Evolutionary conservation across 2,113 vertebrate species (phyloP).

Genomic region (Oreochromis niloticus): DNA sequence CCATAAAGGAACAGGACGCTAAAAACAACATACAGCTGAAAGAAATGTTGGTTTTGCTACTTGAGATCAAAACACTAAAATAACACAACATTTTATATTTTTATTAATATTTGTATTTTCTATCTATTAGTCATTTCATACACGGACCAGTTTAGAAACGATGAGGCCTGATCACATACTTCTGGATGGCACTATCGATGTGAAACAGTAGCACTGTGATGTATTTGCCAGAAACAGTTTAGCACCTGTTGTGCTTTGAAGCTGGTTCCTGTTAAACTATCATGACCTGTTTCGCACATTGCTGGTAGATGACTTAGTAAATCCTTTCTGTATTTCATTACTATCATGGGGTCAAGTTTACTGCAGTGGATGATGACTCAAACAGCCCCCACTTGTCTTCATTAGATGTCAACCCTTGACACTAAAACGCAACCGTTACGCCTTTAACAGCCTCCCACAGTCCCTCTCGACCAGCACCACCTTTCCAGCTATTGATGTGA

Average conservation of each 20-base stretch:
- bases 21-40: neutral
- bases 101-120: neutral
- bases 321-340: neutral
- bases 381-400: neutral
- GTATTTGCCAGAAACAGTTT: neutral
- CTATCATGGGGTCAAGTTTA: neutral
- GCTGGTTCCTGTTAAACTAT: neutral
- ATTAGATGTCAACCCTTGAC: neutral
- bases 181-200: neutral
- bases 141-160: neutral
- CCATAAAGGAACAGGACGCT: neutral
- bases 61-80: neutral
- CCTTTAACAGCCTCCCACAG: neutral
- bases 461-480: neutral
- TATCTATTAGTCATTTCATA: neutral
- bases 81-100: neutral
- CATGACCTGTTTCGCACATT: neutral
- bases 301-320: neutral
- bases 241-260: neutral
- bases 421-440: neutral
- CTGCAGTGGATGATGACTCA: neutral
- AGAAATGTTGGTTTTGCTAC: neutral
- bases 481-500: neutral
- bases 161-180: neutral
- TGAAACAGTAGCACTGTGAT: neutral